Evolutionary conservation across 1,140 invertebrate species (phyloP), one percentile per base, ranked within the genome.

Genomic region (Brachionus koreanus): DNA sequence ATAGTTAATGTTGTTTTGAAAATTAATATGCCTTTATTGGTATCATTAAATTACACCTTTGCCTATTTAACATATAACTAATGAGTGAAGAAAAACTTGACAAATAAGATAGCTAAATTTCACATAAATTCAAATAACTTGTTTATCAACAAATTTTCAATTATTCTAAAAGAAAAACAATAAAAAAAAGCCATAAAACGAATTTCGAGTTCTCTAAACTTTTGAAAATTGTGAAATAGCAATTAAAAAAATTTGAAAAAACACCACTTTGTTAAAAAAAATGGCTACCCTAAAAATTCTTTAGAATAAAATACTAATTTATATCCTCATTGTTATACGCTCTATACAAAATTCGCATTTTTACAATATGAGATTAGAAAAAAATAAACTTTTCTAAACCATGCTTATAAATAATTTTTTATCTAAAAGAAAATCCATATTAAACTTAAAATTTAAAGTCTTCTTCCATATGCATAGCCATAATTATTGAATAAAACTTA

Each of bases 201-300:
- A 65, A 65, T 65, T 65, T 65, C 63, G 63, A 65, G 63, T 65
- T 65, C 63, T 65, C 63, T 65, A 65, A 65, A 25, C 29, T 65
- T 65, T 33, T 57, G 49, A 57, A 57, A 52, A 33, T 33, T 65
- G 35, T 35, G 2, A 65, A 65, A 65, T 37, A 65, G 29, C 25
- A 65, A 65, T 65, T 65, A 33, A 33, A n/a, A 2, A 65, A 35
- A 1, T 65, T 13, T 0, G 63, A 33, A 57, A 57, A 65, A 65
- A 65, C 25, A 29, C 33, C 63, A 65, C 33, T 65, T 65, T 37
- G 25, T n/a, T 46, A 46, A 46, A 12, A 65, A 19, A 65, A 65
- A 65, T 65, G 63, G 63, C 33, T 33, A 65, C 63, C 29, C 10
- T 23, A 33, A 13, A 65, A 57, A 57, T 10, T 42, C 7, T 57